Base-by-base conservation (phyloP, 2,113 vertebrate species). In the Petaurus breviceps region DNA sequence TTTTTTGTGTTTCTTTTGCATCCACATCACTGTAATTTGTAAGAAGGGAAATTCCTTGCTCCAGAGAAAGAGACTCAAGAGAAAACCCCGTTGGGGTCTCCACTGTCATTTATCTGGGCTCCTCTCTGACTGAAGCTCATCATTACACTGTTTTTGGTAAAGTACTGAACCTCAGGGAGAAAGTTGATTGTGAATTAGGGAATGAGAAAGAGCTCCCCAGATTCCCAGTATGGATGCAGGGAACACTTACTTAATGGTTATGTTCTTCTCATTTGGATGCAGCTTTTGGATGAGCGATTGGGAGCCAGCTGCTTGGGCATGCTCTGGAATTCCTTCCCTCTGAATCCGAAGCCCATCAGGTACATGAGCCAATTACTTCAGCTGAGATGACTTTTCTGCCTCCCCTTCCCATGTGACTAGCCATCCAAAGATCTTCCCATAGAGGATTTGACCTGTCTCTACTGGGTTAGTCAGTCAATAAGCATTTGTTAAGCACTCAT, bases 391-490 rank as follows among this genome's bases (percentile, higher is more conserved):
- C 6, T 84, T 26, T 31, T 51, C 96, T 10, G 55, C 91, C 77
- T 0, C 37, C 37, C 49, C 95, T 51, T 43, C 92, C 91, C 68
- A 84, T 93, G 61, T 47, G 52, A 96, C 25, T 57, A 68, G 47
- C 0, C 0, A 46, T 96, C 61, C 28, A 91, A 47, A 51, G 68
- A 2, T 96, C 68, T 51, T 46, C 52, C 19, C 93, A 91, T 95
- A 91, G 91, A 46, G 0, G 11, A 89, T 89, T 61, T 94, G 95
- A 95, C 94, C 52, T 97, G 95, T 89, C 91, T 94, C 91, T 95
- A 57, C 95, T 92, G 37, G 16, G n/a, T 84, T 84, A 84, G n/a
- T n/a, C n/a, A n/a, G n/a, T 77, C 37, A n/a, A 23, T 23, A 43
- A 43, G 68, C 6, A 84, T 43, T 77, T n/a, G 1, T 19, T 77